Base-by-base conservation (phyloP, 2,113 vertebrate species). In the Crotalus viridis region DNA sequence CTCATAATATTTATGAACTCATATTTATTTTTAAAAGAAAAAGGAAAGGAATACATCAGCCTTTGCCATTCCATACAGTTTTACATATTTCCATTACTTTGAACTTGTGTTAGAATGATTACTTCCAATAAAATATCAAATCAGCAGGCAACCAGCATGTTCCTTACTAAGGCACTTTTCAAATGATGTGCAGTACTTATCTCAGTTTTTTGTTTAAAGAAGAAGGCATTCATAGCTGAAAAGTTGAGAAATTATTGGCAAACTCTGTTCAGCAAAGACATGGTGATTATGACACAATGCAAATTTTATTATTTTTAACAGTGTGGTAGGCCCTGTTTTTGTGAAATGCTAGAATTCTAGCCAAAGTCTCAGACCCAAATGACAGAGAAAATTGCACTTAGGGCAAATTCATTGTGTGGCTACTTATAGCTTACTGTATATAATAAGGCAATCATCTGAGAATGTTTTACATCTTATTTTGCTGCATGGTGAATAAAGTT, bases 21-120 rank as follows among this genome's bases (percentile, higher is more conserved):
- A 81, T 81, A 46, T 89, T 61, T 92, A 61, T 87, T 91, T 86
- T 85, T 43, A 52, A 59, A 95, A 94, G 89, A 90, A 91, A 93
- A 87, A 69, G 46, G 17, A 51, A 81, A 61, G 88, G 26, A 43
- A 39, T 19, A n/a, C 39, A 92, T 90, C 13, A 4, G 39, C 21
- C 21, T n/a, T 90, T 87, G 46, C 56, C 74, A 54, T 64, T 87
- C 56, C n/a, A 54, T 52, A 43, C 56, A 61, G 13, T 85, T 57
- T 85, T 85, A 61, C 56, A 33, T 28, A 26, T 93, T 93, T 93
- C 69, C 26, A 51, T 85, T 86, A 54, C 28, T 46, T 39, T 93
- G 64, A 52, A 61, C 10, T 86, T 52, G 26, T 93, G 61, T 93
- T 86, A 86, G 46, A 90, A 86, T 89, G 88, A 69, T 59, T 88